Percentiles rank a stretch among this genome's conserved stretches.
These are phyloP conservation scores for Nemotelus pantherinus DNA, from an alignment of 2,888 invertebrate genomes.

Conservation along the genomic window DNA sequence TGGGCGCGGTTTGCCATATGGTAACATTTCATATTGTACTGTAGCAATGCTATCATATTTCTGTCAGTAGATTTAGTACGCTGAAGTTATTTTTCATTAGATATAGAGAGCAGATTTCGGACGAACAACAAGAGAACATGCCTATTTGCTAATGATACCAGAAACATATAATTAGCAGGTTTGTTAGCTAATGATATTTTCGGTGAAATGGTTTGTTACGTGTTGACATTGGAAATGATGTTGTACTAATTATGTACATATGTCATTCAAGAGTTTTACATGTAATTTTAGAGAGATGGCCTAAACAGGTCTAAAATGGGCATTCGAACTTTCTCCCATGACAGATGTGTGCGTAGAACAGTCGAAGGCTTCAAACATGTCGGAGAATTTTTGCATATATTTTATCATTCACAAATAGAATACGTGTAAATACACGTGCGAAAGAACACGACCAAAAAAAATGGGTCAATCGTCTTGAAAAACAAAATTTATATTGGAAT, in stretches of 20 bases:
- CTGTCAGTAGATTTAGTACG: neutral
- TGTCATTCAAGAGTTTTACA: neutral
- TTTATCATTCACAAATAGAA: no score
- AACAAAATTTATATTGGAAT: no score
- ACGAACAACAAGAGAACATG: no score
- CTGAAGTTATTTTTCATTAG: neutral
- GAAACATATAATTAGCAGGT: conserved; percentile 9
- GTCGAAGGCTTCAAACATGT: no score
- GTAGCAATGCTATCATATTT: neutral
- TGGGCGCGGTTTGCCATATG: no score
- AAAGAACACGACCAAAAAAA: no score
- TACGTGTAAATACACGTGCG: no score
- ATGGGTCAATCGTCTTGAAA: no score
- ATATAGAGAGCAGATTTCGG: neutral
- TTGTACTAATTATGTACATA: neutral
- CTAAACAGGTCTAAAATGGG: no score
- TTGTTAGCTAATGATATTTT: neutral
- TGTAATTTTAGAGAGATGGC: neutral
- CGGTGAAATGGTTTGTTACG: neutral
- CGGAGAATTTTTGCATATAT: no score
- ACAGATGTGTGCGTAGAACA: no score
- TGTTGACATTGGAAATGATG: neutral
- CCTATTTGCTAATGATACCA: conserved; percentile 17
- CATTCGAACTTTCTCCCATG: no score
- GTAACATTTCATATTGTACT: neutral